Percentiles rank a stretch among this genome's conserved stretches.
Conservation (phyloP, 2,113 vertebrate species). For the Andinoacara biseriatus region DNA sequence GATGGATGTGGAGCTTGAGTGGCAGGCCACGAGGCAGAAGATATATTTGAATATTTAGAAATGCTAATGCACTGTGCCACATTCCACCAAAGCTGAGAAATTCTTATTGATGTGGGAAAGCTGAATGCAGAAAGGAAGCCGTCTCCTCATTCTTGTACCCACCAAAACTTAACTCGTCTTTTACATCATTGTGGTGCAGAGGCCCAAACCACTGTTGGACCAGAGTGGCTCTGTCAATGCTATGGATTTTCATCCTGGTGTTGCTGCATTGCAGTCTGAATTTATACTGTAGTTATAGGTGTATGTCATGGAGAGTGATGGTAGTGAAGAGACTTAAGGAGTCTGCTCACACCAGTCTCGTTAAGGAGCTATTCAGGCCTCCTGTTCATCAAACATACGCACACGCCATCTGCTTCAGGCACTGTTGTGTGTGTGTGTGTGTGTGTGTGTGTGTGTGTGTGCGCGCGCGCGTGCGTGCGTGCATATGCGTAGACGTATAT, state of each 20-base stretch:
- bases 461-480: background rate
- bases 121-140: background rate
- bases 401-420: slow-evolving; percentile 63
- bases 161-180: slow-evolving; percentile 25
- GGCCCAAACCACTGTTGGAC: slow-evolving; percentile 25
- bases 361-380: slow-evolving; percentile 67
- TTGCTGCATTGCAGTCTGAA: slow-evolving; percentile 63
- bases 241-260: slow-evolving; percentile 43
- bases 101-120: background rate
- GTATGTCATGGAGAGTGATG: slow-evolving; percentile 55
- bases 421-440: slow-evolving; percentile 28
- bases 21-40: slow-evolving; percentile 5
- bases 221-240: slow-evolving; percentile 2
- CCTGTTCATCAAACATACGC: slow-evolving; percentile 66
- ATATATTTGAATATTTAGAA: slow-evolving; percentile 15
- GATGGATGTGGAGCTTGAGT: slow-evolving; percentile 6
- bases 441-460: too few species aligned
- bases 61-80: slow-evolving; percentile 1
- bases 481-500: background rate
- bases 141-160: background rate
- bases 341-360: slow-evolving; percentile 66
- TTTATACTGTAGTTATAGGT: slow-evolving; percentile 45
- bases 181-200: background rate
- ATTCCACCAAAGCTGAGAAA: background rate
- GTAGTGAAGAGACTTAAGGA: slow-evolving; percentile 51